A percentile compares a stretch with the other conserved stretches of the same genome.
Evolutionary conservation across 1,140 invertebrate genomes (phyloP).

Genomic region (Drosophila quadrilineata): DNA sequence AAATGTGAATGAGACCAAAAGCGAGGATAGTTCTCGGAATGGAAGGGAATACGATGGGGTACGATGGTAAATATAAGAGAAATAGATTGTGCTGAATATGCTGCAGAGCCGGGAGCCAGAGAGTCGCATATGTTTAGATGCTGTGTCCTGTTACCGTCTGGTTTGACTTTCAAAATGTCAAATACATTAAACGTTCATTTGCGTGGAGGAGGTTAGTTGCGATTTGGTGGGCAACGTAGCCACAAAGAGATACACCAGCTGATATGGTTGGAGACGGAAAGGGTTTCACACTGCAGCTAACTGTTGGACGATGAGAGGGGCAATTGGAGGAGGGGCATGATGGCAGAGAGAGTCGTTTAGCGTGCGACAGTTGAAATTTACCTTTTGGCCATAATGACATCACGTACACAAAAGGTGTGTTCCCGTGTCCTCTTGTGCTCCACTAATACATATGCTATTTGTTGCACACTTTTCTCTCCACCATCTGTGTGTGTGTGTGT

Average conservation of each 20-base stretch:
- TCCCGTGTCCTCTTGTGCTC: slow-evolving; percentile 27
- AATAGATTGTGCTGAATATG: slow-evolving; percentile 13
- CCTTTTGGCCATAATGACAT: slow-evolving; percentile 78
- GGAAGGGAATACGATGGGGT: background rate
- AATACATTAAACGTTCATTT: slow-evolving; percentile 78
- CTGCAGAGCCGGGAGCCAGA: background rate
- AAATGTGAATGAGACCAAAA: slow-evolving; percentile 55
- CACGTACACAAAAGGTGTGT: slow-evolving; percentile 76
- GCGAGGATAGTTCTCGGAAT: background rate
- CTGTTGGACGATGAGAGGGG: background rate
- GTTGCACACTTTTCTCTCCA: slow-evolving; percentile 53
- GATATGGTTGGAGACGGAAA: slow-evolving; percentile 9
- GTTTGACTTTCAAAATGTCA: slow-evolving; percentile 77
- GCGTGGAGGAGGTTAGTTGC: slow-evolving; percentile 51
- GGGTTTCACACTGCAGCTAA: too few species aligned
- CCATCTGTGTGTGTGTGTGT: background rate
- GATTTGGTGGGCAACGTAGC: slow-evolving; percentile 66
- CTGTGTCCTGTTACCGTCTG: slow-evolving; percentile 57
- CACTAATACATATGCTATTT: slow-evolving; percentile 63
- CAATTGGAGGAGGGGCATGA: background rate
- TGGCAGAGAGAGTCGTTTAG: slow-evolving; percentile 67
- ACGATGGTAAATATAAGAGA: too few species aligned
- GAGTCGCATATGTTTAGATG: slow-evolving; percentile 61
- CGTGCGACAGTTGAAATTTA: slow-evolving; percentile 75
- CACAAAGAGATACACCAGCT: slow-evolving; percentile 50